These are phyloP conservation scores for Moxostoma hubbsi DNA, from an alignment of 2,797 vertebrate genomes.

Conservation along the genomic window DNA sequence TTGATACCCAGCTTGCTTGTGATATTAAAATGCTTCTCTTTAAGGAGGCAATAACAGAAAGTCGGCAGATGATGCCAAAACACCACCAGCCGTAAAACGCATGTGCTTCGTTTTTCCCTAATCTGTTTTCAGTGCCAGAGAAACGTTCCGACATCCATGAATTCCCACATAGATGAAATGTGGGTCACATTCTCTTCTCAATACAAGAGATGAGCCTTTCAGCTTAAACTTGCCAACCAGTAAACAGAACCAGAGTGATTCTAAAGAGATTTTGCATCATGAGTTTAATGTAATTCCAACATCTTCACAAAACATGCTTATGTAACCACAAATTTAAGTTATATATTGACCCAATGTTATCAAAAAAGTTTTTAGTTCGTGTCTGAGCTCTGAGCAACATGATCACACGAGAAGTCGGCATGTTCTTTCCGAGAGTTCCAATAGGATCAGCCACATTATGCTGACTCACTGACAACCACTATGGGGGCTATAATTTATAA, in stretches of 20 bases:
- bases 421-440: no score
- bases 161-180: slow-evolving; percentile 39
- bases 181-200: slow-evolving; percentile 34
- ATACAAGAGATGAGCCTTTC: slow-evolving; percentile 26
- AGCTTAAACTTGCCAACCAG: slow-evolving; percentile 20
- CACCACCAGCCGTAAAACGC: slow-evolving; percentile 44
- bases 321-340: neutral
- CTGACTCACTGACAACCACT: no score
- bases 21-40: slow-evolving; percentile 50
- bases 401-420: no score
- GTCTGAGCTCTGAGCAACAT: neutral
- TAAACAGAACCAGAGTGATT: neutral
- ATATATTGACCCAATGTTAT: neutral
- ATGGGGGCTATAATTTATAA: no score
- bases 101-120: slow-evolving; percentile 42
- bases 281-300: slow-evolving; percentile 14
- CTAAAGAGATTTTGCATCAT: slow-evolving; percentile 16
- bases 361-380: neutral
- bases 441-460: no score
- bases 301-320: slow-evolving; percentile 26
- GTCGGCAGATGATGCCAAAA: slow-evolving; percentile 21
- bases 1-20: slow-evolving; percentile 38
- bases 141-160: slow-evolving; percentile 43
- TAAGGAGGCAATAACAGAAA: slow-evolving; percentile 34
- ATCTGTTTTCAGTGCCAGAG: slow-evolving; percentile 40